These are phyloP conservation scores for Endotricha flammealis DNA, from an alignment of 2,888 invertebrate genomes.

Conservation along the genomic window DNA sequence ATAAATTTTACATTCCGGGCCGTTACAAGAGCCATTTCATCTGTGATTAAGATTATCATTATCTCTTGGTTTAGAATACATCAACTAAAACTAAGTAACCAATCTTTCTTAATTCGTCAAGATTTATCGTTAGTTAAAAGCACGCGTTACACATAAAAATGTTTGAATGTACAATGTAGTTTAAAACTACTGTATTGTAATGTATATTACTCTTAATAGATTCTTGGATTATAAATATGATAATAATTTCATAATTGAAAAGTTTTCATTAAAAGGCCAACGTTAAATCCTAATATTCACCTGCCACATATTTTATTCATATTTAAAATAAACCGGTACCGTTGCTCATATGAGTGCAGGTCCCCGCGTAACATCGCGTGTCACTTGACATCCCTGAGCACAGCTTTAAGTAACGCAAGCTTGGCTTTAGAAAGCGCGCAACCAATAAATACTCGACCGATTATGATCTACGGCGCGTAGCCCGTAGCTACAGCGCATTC, in stretches of 20 bases:
- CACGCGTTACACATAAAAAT: no score
- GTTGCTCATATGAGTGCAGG: conserved; percentile 34
- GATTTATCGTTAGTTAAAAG: no score
- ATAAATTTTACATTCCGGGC: conserved; percentile 61
- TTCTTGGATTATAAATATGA: no score
- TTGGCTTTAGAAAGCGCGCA: conserved; percentile 63
- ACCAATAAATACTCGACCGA: conserved; percentile 73
- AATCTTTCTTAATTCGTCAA: no score
- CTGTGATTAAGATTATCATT: conserved; percentile 45
- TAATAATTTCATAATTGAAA: no score
- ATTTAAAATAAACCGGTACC: conserved; percentile 30
- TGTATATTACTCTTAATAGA: no score
- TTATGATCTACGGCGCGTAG: conserved; percentile 77
- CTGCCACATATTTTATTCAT: conserved; percentile 36
- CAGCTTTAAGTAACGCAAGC: conserved; percentile 34
- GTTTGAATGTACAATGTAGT: no score
- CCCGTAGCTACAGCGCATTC: conserved; percentile 61
- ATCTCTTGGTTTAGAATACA: no score
- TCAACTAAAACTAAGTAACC: no score
- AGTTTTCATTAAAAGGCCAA: conserved; percentile 23
- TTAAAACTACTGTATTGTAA: no score
- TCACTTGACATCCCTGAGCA: conserved; percentile 54
- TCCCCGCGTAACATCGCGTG: conserved; percentile 45
- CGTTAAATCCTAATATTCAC: conserved; percentile 38
- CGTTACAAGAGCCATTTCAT: conserved; percentile 50